Evolutionary conservation across 30 jellyfish, hydroid and myxozoan genomes (phyloP), one percentile per base, ranked within the genome.

Genomic region (Hydractinia echinata): DNA sequence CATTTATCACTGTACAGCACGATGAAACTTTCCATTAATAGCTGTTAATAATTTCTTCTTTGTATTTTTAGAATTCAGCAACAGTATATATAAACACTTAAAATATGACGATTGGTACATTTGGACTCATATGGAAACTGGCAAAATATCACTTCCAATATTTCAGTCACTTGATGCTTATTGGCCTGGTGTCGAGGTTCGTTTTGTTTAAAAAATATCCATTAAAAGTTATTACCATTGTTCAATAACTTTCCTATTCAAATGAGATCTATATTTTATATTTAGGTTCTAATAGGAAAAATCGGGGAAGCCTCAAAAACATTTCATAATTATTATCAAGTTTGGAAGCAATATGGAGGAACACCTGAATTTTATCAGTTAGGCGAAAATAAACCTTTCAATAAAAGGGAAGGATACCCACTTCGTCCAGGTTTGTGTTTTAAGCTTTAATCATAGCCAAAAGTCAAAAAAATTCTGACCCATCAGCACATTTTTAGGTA

Each of bases 181-280:
- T 79, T 91, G 97, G 97, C 97, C 97, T 13, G 97, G 97, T 11
- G 76, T 91, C 18, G 95, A 89, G 76, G 96, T 89, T 53, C 8
- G 15, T 9, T 4, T 6, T 64, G 15, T 58, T 58, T 58, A 11
- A 13, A 58, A 30, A 30, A 30, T 30, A 30, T 30, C 44, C 44
- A n/a, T n/a, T n/a, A n/a, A n/a, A n/a, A n/a, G n/a, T n/a, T n/a
- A n/a, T n/a, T 30, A 30, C 1, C 44, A 0, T 30, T 30, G 44
- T 30, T 30, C 1, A 30, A 30, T 30, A 30, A 30, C 44, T 30
- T 30, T 30, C 44, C 44, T 30, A 30, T 30, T 30, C 44, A 30
- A 30, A 30, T 30, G 44, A 30, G 44, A 58, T 58, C 18, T 58
- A 58, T 58, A 0, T 58, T 16, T 64, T 13, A 64, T 51, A 72